Percentiles rank a stretch among this genome's conserved stretches.
Evolutionary conservation across 2,888 invertebrate species (phyloP).

Genomic region (Abrostola tripartita): DNA sequence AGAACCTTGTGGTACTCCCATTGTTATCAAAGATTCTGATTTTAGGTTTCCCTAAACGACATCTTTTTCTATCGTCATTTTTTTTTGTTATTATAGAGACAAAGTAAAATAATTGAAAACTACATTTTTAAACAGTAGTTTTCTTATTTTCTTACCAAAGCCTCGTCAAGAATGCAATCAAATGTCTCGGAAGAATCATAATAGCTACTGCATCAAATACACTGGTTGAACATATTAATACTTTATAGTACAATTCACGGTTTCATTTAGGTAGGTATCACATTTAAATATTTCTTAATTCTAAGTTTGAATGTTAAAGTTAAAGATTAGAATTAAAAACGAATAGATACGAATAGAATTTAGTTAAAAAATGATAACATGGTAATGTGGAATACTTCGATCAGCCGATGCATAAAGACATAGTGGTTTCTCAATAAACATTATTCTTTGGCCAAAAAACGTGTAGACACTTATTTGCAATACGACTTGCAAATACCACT

Average conservation of each 20-base stretch:
- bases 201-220: neutral
- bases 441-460: neutral
- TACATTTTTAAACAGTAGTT: too few relatives aligned
- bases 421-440: neutral
- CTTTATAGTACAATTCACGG: too few relatives aligned
- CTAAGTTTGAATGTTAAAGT: too few relatives aligned
- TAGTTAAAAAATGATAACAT: too few relatives aligned
- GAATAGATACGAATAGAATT: too few relatives aligned
- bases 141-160: neutral
- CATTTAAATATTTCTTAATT: too few relatives aligned
- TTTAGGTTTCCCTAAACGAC: neutral
- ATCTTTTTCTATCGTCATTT: neutral
- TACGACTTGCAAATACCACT: neutral
- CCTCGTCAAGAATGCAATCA: neutral
- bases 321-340: too few relatives aligned
- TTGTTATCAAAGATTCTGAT: neutral
- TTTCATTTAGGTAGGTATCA: too few relatives aligned
- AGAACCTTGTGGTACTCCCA: neutral
- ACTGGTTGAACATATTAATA: neutral
- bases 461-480: neutral
- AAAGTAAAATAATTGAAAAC: too few relatives aligned
- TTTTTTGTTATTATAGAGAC: too few relatives aligned
- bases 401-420: too few relatives aligned
- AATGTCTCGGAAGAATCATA: neutral
- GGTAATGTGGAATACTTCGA: too few relatives aligned